Percentiles rank a stretch among this genome's conserved stretches.
Conservation (phyloP, 2,113 vertebrate species). For the Erythrolamprus reginae region DNA sequence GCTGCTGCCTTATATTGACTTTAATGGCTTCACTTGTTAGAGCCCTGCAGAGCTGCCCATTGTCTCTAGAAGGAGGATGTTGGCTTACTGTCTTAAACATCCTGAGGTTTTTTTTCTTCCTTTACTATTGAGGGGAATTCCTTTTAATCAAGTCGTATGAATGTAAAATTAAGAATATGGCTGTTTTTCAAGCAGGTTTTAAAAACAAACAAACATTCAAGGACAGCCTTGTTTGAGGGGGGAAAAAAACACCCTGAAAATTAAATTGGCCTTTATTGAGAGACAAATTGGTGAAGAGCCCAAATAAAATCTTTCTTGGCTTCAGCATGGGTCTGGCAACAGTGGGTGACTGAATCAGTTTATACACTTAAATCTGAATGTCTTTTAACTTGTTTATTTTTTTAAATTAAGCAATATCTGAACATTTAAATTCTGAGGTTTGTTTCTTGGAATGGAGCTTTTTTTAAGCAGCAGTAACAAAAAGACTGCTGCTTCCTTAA, state of each 20-base stretch:
- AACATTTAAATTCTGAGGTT: constrained; percentile 23
- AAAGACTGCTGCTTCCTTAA: constrained; percentile 47
- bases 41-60: constrained; percentile 29
- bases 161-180: constrained; percentile 8
- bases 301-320: background rate
- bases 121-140: constrained; percentile 2
- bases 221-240: constrained; percentile 5
- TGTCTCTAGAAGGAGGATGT: constrained; percentile 48
- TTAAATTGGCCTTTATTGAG: background rate
- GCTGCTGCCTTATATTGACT: constrained; percentile 42
- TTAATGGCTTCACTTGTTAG: constrained; percentile 17
- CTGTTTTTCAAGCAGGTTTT: background rate
- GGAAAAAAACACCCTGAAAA: background rate
- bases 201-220: constrained; percentile 6
- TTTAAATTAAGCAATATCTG: constrained; percentile 16
- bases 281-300: background rate
- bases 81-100: constrained; percentile 26
- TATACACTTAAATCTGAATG: constrained; percentile 3
- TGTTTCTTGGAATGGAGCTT: constrained; percentile 14
- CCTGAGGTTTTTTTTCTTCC: background rate
- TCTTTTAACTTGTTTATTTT: background rate
- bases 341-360: constrained; percentile 15
- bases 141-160: constrained; percentile 18
- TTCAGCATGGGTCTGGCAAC: constrained; percentile 2
- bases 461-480: constrained; percentile 14